Conservation (phyloP, 1,140 invertebrate species). For the Drosophila kohkoa region DNA sequence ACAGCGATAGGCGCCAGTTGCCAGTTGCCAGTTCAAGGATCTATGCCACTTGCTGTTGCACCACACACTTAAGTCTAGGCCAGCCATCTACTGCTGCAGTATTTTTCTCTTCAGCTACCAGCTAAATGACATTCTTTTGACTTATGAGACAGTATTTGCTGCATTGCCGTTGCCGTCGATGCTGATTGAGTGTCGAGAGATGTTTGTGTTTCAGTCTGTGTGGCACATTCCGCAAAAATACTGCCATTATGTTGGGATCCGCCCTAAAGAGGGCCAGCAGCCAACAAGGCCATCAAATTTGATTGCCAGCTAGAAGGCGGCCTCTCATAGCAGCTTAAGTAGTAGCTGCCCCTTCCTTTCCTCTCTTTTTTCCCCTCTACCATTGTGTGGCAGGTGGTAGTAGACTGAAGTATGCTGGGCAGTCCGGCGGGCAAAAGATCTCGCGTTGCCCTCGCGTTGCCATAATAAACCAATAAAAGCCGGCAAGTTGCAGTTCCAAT, state of each 20-base stretch:
- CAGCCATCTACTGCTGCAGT: conserved; percentile 43
- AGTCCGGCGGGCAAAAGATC: conserved; percentile 8
- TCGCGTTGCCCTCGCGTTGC: conserved; percentile 46
- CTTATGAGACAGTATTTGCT: conserved; percentile 64
- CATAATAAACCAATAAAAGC: conserved; percentile 81
- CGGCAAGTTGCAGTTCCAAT: conserved; percentile 78
- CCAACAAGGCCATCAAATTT: conserved; percentile 78
- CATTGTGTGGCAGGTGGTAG: conserved; percentile 8
- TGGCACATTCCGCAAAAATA: conserved; percentile 59
- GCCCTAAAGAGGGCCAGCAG: conserved; percentile 24
- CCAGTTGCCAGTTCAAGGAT: conserved; percentile 34
- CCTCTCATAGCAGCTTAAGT: background rate
- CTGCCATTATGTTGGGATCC: conserved; percentile 60
- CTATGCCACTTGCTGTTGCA: conserved; percentile 7
- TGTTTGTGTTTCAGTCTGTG: conserved; percentile 11
- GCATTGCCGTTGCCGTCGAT: conserved; percentile 24
- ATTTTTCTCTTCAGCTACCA: conserved; percentile 35
- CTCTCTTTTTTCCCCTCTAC: too few relatives aligned
- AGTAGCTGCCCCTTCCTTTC: background rate
- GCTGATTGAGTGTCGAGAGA: conserved; percentile 77
- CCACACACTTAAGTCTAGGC: conserved; percentile 50
- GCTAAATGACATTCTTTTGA: conserved; percentile 64
- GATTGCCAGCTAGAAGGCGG: conserved; percentile 55
- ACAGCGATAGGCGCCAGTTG: conserved; percentile 58
- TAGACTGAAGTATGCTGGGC: conserved; percentile 6